Conservation (phyloP, 2,113 vertebrate species). For the Tachysurus fulvidraco region DNA sequence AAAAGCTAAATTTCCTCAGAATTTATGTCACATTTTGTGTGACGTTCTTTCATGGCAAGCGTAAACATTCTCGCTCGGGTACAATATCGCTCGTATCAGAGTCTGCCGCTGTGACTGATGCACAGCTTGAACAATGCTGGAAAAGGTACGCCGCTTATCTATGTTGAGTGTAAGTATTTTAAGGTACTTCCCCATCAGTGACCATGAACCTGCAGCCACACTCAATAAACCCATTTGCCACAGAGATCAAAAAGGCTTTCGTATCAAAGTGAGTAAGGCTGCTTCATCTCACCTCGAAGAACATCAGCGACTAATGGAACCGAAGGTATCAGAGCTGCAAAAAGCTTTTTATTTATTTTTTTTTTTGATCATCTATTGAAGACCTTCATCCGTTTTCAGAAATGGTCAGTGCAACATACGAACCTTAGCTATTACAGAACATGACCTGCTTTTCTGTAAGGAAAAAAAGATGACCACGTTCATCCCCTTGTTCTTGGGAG, state of each 20-base stretch:
- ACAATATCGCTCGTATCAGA: not conserved
- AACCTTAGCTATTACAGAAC: not conserved
- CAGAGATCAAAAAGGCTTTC: conserved; percentile 43
- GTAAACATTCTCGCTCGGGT: not conserved
- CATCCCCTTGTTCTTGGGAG: not conserved
- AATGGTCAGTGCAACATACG: not conserved
- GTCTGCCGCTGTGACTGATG: not conserved
- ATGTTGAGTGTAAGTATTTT: not conserved
- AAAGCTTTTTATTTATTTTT: not conserved
- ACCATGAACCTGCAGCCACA: conserved; percentile 12
- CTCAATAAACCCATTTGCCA: conserved; percentile 49
- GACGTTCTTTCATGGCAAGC: not conserved
- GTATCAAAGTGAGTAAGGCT: conserved; percentile 41
- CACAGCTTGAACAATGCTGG: not conserved
- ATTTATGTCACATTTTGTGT: too few relatives aligned
- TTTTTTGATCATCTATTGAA: not conserved
- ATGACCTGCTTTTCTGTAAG: not conserved
- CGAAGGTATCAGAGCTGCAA: not conserved
- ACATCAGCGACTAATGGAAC: conserved; percentile 26
- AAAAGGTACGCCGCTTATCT: not conserved
- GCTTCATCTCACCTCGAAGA: conserved; percentile 30
- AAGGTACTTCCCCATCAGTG: conserved; percentile 13
- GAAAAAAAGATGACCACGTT: not conserved
- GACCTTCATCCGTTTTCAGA: not conserved
- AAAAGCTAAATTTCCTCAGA: not conserved